Conservation (phyloP, 2,888 invertebrate genomes). For the Carterocephalus palaemon region DNA sequence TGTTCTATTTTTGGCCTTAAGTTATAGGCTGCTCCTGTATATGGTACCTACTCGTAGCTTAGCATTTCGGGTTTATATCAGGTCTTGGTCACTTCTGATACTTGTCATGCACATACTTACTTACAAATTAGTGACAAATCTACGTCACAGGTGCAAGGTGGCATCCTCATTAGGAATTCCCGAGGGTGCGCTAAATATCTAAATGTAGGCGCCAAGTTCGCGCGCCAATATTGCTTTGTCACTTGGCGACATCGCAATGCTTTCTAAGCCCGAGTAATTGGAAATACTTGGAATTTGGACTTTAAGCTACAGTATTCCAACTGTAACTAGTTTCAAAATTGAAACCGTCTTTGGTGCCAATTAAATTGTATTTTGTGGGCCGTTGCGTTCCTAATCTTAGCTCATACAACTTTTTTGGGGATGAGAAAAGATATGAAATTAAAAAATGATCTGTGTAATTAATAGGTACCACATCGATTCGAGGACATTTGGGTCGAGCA, state of each 20-base stretch:
- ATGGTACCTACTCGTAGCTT: too few relatives aligned
- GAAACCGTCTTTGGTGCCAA: conserved; percentile 3
- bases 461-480: too few relatives aligned
- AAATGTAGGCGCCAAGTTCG: conserved; percentile 75
- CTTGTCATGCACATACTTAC: not conserved
- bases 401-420: too few relatives aligned
- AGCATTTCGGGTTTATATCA: too few relatives aligned
- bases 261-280: conserved; percentile 77
- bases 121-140: conserved; percentile 52
- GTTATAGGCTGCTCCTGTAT: too few relatives aligned
- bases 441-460: too few relatives aligned
- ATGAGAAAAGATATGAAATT: too few relatives aligned
- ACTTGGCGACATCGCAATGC: conserved; percentile 70
- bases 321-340: conserved; percentile 10
- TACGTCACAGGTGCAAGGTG: conserved; percentile 59
- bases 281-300: conserved; percentile 73
- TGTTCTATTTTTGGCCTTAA: conserved; percentile 8
- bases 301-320: conserved; percentile 14
- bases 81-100: too few relatives aligned
- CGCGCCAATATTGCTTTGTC: conserved; percentile 76
- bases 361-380: not conserved
- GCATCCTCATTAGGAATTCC: conserved; percentile 71
- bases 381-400: too few relatives aligned
- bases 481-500: too few relatives aligned
- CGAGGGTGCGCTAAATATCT: conserved; percentile 73